phyloP scores from a whole-genome alignment of 1,140 invertebrate species.

The Brachionus angularis region DNA sequence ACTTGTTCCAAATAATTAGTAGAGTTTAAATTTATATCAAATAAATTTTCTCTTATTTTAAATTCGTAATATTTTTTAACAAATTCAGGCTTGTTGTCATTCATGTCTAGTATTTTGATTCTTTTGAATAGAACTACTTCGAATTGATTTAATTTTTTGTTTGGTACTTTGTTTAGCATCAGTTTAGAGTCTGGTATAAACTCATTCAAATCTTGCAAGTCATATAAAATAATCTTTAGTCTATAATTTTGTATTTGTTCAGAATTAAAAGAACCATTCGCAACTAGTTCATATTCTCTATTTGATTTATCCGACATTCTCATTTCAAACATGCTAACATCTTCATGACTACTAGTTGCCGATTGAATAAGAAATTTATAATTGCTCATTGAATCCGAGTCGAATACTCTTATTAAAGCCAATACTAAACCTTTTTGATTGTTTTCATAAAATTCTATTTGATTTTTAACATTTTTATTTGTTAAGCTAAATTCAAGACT shows the following conservation, averaged over 20 bases:
- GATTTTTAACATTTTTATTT: constrained; percentile 2
- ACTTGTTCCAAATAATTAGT: not conserved
- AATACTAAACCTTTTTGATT: not conserved
- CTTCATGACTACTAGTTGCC: not conserved
- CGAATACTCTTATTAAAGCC: constrained; percentile 20
- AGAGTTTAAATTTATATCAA: not conserved
- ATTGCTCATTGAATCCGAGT: constrained; percentile 11
- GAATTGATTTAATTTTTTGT: not conserved
- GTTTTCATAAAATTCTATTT: constrained; percentile 29
- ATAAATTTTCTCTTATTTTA: constrained; percentile 8
- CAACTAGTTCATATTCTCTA: constrained; percentile 29
- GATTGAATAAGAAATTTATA: constrained; percentile 37
- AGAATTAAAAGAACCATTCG: not conserved
- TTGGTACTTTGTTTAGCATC: too few species aligned
- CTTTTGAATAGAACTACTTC: not conserved
- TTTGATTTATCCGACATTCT: not conserved
- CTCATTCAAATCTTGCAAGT: constrained; percentile 1
- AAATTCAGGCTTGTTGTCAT: constrained; percentile 35
- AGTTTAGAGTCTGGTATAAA: not conserved
- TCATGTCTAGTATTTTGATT: constrained; percentile 26
- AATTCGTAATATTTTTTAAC: not conserved
- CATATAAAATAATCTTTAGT: constrained; percentile 8
- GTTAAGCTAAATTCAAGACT: not conserved
- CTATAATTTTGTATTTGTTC: constrained; percentile 31
- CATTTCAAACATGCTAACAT: constrained; percentile 22